These are phyloP conservation scores for Brachycybe producta DNA, from an alignment of 2,888 invertebrate species.

Conservation along the genomic window DNA sequence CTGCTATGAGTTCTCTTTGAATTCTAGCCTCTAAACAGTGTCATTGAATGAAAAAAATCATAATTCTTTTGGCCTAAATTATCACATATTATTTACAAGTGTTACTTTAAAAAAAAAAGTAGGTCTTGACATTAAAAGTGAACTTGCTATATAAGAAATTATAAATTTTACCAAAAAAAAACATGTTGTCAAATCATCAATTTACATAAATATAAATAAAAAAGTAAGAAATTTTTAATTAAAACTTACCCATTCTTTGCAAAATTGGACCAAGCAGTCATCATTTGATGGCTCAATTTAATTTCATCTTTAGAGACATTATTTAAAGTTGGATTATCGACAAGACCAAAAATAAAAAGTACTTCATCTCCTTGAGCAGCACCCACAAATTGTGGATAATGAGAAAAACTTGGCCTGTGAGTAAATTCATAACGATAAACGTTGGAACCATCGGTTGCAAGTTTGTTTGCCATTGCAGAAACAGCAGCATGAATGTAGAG, in stretches of 20 bases:
- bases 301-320: conserved; percentile 16
- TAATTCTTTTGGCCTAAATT: no score
- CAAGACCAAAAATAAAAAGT: conserved; percentile 22
- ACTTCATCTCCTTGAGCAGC: conserved; percentile 25
- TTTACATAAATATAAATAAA: no score
- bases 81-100: no score
- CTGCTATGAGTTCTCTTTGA: no score
- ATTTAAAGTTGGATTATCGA: not conserved
- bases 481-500: conserved; percentile 21
- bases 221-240: no score
- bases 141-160: no score
- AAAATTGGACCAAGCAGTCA: conserved; percentile 23
- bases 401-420: conserved; percentile 26
- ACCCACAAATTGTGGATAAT: conserved; percentile 21
- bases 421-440: conserved; percentile 27
- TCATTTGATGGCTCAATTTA: conserved; percentile 17
- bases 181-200: no score
- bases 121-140: no score
- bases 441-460: conserved; percentile 13
- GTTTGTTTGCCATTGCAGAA: conserved; percentile 19
- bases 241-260: conserved; percentile 23
- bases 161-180: no score
- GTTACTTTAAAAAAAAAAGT: no score
- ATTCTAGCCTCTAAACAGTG: no score
- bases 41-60: no score